Conservation (phyloP, 2,113 vertebrate genomes). For the Atherinomorus stipes region DNA sequence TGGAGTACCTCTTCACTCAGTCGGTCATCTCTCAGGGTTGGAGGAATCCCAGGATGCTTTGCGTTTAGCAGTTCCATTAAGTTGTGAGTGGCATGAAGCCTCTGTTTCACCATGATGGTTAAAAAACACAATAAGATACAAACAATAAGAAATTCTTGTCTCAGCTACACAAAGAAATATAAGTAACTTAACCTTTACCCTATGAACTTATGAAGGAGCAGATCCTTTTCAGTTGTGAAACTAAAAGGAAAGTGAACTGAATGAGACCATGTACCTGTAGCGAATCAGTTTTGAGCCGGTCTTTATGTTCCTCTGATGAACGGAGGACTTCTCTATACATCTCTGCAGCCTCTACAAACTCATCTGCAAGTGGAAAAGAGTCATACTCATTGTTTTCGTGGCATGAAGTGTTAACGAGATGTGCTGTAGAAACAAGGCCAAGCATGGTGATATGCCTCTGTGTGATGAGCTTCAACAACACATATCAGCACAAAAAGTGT, state of each 20-base stretch:
- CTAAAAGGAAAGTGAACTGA: constrained; percentile 2
- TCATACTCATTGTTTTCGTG: not conserved
- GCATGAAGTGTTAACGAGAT: constrained; percentile 33
- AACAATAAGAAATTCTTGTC: not conserved
- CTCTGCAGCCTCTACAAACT: constrained; percentile 88
- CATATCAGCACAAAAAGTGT: constrained; percentile 9
- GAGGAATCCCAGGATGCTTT: constrained; percentile 94
- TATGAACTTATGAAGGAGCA: not conserved
- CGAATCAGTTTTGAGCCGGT: constrained; percentile 95
- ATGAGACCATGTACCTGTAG: constrained; percentile 86
- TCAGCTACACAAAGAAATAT: not conserved
- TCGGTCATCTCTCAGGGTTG: constrained; percentile 91
- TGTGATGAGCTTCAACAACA: constrained; percentile 31
- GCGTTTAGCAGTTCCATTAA: constrained; percentile 92
- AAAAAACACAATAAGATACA: not conserved
- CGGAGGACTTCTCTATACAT: constrained; percentile 95
- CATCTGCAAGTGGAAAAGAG: constrained; percentile 78
- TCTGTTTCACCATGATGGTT: constrained; percentile 76
- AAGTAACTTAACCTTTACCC: not conserved
- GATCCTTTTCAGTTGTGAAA: not conserved
- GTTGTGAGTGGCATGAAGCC: constrained; percentile 97
- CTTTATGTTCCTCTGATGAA: constrained; percentile 98
- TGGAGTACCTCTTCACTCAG: constrained; percentile 92
- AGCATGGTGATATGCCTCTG: not conserved
- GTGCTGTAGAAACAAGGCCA: not conserved